phyloP scores from a whole-genome alignment of 1,140 invertebrate genomes.

The Tetraneura akinire region DNA sequence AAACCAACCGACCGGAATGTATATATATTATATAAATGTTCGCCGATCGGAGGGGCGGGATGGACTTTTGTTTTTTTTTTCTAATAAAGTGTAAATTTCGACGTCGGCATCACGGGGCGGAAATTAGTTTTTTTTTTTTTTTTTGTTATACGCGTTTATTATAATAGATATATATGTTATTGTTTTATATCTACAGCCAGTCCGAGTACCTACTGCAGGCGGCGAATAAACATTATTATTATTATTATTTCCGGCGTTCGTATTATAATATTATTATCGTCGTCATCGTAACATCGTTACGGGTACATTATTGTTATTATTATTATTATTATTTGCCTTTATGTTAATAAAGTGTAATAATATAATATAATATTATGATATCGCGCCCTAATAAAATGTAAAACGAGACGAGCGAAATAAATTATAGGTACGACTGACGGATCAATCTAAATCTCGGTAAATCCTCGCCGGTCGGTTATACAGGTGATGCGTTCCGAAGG shows the following conservation, averaged over 20 bases:
- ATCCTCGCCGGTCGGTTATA: conserved; percentile 6
- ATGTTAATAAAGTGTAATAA: too few species aligned
- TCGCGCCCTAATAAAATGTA: conserved; percentile 35
- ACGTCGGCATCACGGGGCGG: neutral
- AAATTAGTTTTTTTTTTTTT: conserved; percentile 10
- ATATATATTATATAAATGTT: conserved; percentile 4
- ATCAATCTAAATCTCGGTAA: conserved; percentile 49
- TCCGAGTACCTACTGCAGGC: too few species aligned
- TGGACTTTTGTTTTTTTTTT: conserved; percentile 37
- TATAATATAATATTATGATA: too few species aligned
- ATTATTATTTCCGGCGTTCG: conserved; percentile 14
- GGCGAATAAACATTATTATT: too few species aligned
- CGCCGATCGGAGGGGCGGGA: neutral
- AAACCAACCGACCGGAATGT: neutral
- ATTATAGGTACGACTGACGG: conserved; percentile 32
- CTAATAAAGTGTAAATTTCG: conserved; percentile 47
- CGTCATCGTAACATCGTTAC: too few species aligned
- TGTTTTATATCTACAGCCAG: too few species aligned
- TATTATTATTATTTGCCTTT: too few species aligned
- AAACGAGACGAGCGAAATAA: conserved; percentile 44
- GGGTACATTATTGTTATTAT: too few species aligned
- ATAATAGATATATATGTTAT: too few species aligned
- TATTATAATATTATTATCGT: too few species aligned
- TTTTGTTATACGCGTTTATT: too few species aligned
- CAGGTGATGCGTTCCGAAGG: neutral